These are phyloP conservation scores for Tenualosa ilisha DNA, from an alignment of 2,797 vertebrate species.

Conservation along the genomic window DNA sequence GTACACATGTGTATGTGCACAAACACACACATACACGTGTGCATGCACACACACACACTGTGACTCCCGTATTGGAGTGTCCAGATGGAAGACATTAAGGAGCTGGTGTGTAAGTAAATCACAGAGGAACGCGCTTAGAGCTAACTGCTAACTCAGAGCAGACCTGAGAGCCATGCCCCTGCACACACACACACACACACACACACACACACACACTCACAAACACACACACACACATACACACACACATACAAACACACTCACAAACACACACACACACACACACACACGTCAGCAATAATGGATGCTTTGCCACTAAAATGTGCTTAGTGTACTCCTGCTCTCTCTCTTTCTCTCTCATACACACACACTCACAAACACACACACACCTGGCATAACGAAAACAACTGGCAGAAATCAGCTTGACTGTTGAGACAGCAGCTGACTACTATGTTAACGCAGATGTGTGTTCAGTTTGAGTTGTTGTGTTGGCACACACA, in stretches of 20 bases:
- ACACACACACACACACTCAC: background rate
- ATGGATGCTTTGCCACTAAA: too few relatives aligned
- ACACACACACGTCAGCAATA: too few relatives aligned
- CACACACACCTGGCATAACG: background rate
- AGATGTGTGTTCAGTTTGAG: too few relatives aligned
- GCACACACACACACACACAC: background rate
- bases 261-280: too few relatives aligned
- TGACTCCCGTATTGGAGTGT: conserved; percentile 52
- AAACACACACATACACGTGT: too few relatives aligned
- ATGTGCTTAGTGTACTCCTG: background rate
- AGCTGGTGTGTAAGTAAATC: conserved; percentile 81
- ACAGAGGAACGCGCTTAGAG: conserved; percentile 74
- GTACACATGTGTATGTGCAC: too few relatives aligned
- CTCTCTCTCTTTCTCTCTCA: background rate
- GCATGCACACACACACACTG: background rate
- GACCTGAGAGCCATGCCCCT: conserved; percentile 61
- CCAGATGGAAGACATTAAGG: conserved; percentile 91
- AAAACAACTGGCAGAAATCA: too few relatives aligned
- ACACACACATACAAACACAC: too few relatives aligned
- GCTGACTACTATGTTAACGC: too few relatives aligned
- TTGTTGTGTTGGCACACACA: too few relatives aligned
- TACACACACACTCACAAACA: background rate
- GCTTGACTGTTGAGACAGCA: too few relatives aligned
- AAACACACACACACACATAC: background rate
- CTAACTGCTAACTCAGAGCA: conserved; percentile 79